These are phyloP conservation scores for Ctenomys sociabilis DNA, from an alignment of 2,113 vertebrate species.

Conservation along the genomic window DNA sequence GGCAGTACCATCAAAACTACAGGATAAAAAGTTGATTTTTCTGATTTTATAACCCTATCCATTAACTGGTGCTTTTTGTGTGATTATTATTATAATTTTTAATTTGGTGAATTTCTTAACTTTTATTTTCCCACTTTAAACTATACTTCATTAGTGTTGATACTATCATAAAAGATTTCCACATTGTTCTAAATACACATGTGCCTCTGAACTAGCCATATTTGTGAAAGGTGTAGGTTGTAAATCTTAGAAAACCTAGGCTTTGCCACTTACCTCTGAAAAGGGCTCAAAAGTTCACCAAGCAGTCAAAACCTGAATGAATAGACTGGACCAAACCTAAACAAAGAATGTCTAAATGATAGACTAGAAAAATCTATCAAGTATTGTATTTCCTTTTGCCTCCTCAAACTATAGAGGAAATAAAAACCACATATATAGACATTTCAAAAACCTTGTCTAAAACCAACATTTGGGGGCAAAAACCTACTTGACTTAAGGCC, in stretches of 20 bases:
- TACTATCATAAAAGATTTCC: not conserved
- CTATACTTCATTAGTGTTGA: not conserved
- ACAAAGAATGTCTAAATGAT: not conserved
- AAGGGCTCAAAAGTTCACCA: not conserved
- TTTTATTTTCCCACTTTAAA: slow-evolving; percentile 5
- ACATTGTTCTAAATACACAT: not conserved
- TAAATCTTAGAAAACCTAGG: not conserved
- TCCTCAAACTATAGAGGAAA: slow-evolving; percentile 9
- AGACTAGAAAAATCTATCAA: not conserved
- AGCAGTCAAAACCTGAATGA: not conserved
- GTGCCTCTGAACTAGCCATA: not conserved
- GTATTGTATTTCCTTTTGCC: not conserved
- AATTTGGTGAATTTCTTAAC: not conserved
- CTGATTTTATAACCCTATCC: not conserved
- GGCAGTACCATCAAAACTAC: not conserved
- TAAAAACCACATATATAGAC: not conserved
- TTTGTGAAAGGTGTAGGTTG: not conserved
- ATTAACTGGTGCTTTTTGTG: not conserved
- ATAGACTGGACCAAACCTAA: not conserved
- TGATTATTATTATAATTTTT: slow-evolving; percentile 15
- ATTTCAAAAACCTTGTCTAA: not conserved
- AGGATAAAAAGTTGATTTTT: not conserved
- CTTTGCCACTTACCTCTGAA: not conserved
- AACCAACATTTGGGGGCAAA: not conserved
- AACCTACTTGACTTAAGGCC: not conserved